Conservation (phyloP, 1,140 invertebrate genomes). For the Drosophila takahashii region DNA sequence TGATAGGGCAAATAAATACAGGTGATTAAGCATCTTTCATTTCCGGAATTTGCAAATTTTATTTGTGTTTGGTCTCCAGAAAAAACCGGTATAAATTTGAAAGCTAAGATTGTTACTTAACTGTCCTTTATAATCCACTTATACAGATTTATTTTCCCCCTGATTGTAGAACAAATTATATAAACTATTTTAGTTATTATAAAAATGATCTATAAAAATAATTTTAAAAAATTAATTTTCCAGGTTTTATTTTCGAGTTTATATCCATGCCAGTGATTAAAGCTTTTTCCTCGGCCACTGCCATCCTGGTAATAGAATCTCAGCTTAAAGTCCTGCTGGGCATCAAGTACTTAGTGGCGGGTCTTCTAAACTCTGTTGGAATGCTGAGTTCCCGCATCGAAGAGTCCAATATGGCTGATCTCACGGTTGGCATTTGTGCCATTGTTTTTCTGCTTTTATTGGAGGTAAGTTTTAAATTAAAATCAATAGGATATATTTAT, state of each 20-base stretch:
- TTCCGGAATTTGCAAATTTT: background rate
- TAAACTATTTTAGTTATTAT: too few species aligned
- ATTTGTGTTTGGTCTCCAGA: background rate
- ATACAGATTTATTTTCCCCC: too few species aligned
- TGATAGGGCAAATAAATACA: background rate
- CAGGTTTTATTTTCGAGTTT: conserved; percentile 96
- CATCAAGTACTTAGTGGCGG: conserved; percentile 90
- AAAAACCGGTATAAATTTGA: background rate
- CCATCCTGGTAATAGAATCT: conserved; percentile 95
- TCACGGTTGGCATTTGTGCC: conserved; percentile 89
- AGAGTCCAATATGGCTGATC: conserved; percentile 88
- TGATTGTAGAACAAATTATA: too few species aligned
- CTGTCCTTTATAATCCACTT: background rate
- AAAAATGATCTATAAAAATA: too few species aligned
- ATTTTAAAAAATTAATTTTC: background rate
- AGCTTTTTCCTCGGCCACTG: conserved; percentile 97
- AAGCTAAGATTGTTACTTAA: background rate
- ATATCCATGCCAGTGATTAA: conserved; percentile 97
- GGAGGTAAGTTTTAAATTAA: conserved; percentile 86
- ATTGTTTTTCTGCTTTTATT: conserved; percentile 89
- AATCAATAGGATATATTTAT: background rate
- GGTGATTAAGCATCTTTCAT: conserved; percentile 4
- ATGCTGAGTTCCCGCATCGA: conserved; percentile 88
- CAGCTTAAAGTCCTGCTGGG: conserved; percentile 95
- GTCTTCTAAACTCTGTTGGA: conserved; percentile 90